Evolutionary conservation across 2,113 vertebrate species (phyloP).

Genomic region (Trematomus loennbergii): DNA sequence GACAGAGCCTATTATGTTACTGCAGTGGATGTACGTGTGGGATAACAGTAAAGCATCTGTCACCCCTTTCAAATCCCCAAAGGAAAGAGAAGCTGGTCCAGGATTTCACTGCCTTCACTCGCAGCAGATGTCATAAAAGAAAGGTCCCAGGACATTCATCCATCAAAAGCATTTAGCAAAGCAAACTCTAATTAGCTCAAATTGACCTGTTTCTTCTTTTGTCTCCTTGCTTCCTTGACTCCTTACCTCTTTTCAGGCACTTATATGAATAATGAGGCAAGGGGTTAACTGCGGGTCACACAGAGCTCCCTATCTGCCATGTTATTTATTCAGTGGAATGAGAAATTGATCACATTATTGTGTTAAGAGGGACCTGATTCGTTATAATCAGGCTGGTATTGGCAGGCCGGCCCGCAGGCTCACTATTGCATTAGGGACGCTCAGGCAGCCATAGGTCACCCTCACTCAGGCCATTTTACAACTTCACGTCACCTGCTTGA

Average conservation of each 20-base stretch:
- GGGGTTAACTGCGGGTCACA: conserved; percentile 94
- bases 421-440: conserved; percentile 93
- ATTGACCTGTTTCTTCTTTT: conserved; percentile 87
- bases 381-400: conserved; percentile 98
- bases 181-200: conserved; percentile 89
- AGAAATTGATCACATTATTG: conserved; percentile 99
- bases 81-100: conserved; percentile 75
- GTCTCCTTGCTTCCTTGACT: conserved; percentile 46
- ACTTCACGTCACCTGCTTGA: conserved; percentile 92
- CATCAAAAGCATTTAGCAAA: conserved; percentile 88
- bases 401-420: conserved; percentile 94
- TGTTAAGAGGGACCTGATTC: conserved; percentile 95
- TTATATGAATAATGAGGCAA: conserved; percentile 95
- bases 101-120: conserved; percentile 67
- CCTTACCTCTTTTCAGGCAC: conserved; percentile 79
- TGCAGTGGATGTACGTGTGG: conserved; percentile 38
- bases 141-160: conserved; percentile 86
- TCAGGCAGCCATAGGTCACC: conserved; percentile 89
- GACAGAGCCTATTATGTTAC: conserved; percentile 59
- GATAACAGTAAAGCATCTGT: conserved; percentile 64
- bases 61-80: conserved; percentile 64
- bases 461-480: conserved; percentile 91
- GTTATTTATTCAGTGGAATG: conserved; percentile 99
- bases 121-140: conserved; percentile 78
- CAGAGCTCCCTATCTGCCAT: conserved; percentile 90